Evolutionary conservation across 2,113 vertebrate genomes (phyloP).

Genomic region (Sturnus vulgaris): DNA sequence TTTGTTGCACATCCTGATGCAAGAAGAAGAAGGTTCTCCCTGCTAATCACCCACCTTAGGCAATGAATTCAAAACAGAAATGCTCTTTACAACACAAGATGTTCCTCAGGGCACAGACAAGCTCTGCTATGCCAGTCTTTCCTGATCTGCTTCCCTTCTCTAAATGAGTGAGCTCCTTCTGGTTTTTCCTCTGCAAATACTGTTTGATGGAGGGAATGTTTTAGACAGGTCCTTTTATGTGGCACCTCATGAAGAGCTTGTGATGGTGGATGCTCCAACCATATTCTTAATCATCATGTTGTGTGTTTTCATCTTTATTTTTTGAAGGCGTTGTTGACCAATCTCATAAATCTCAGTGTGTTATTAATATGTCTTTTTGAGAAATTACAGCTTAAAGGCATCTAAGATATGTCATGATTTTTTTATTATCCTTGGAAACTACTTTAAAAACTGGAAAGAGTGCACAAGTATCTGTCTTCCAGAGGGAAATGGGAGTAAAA

Average conservation of each 20-base stretch:
- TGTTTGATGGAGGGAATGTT: neutral
- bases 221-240: neutral
- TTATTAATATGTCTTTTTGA: neutral
- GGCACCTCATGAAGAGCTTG: neutral
- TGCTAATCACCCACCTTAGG: slow-evolving; percentile 51
- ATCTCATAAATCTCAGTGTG: neutral
- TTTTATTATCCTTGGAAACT: neutral
- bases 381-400: neutral
- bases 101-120: neutral
- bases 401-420: neutral
- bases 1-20: slow-evolving; percentile 59
- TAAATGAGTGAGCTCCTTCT: neutral
- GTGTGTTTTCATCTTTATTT: neutral
- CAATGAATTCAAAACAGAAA: slow-evolving; percentile 9
- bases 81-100: neutral
- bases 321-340: neutral
- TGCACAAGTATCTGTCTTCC: neutral
- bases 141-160: neutral
- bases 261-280: neutral
- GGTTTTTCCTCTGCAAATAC: neutral
- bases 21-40: slow-evolving; percentile 62
- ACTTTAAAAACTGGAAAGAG: neutral
- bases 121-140: neutral
- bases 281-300: neutral
- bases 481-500: neutral